A percentile compares a stretch with the other conserved stretches of the same genome.
Evolutionary conservation across 2,113 vertebrate genomes (phyloP).

Genomic region (Hemiprocne comata): DNA sequence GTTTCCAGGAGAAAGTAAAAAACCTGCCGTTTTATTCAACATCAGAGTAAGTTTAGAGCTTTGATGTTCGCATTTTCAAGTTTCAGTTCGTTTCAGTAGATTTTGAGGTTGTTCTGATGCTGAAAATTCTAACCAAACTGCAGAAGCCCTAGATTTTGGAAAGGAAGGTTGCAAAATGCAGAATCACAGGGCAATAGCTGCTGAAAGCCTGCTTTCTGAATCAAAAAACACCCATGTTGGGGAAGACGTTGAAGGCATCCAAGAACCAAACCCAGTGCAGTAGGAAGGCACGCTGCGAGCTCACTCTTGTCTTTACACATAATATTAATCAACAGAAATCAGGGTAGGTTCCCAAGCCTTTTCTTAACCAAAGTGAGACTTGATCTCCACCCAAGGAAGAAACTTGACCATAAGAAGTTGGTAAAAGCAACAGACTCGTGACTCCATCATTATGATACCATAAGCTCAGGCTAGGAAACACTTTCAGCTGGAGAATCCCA

Average conservation of each 20-base stretch:
- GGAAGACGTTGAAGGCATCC: background rate
- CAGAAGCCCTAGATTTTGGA: background rate
- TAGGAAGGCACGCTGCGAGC: fast-evolving
- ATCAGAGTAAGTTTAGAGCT: background rate
- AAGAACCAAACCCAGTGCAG: background rate
- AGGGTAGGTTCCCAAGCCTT: background rate
- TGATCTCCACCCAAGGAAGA: background rate
- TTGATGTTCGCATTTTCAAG: background rate
- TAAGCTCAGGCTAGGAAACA: background rate
- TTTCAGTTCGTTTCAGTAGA: background rate
- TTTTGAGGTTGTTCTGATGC: background rate
- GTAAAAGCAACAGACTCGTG: background rate
- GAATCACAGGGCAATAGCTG: background rate
- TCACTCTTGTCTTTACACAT: background rate
- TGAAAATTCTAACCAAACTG: background rate
- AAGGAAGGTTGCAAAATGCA: background rate
- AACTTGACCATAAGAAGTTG: background rate
- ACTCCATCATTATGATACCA: fast-evolving
- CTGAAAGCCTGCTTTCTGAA: background rate
- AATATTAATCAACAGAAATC: background rate
- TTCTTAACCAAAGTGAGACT: background rate
- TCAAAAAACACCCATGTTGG: background rate
- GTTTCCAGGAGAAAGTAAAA: background rate
- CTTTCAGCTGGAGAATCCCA: background rate
- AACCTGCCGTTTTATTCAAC: background rate